phyloP scores from a whole-genome alignment of 2,797 vertebrate species.

The Onychomys leucogaster region DNA sequence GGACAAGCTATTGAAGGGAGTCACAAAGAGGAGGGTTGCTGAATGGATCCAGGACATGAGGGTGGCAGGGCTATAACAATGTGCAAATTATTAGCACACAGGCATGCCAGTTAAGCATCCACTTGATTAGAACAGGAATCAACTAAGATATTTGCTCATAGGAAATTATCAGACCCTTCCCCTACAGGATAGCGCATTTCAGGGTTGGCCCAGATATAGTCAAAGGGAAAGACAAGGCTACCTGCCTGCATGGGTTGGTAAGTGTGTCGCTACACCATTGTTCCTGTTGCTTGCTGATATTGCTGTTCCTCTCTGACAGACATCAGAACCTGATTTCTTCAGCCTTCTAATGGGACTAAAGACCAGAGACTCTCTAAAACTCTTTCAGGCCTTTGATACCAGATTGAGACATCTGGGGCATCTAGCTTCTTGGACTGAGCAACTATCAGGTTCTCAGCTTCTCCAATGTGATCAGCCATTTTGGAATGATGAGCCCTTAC shows the following conservation, averaged over 20 bases:
- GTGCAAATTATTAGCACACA: background rate
- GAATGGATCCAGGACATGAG: background rate
- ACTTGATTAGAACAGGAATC: background rate
- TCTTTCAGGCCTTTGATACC: background rate
- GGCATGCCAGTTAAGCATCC: background rate
- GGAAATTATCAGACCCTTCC: background rate
- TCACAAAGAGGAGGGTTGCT: background rate
- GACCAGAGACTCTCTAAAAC: no score
- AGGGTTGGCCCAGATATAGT: background rate
- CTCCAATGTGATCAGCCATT: background rate
- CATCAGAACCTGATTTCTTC: background rate
- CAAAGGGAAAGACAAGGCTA: background rate
- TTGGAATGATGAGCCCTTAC: background rate
- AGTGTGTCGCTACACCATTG: background rate
- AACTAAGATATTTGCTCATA: background rate
- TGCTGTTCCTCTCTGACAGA: background rate
- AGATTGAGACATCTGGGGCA: background rate
- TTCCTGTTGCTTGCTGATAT: background rate
- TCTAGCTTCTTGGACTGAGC: no score
- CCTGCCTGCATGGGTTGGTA: background rate
- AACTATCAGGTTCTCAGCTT: background rate
- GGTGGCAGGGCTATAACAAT: background rate
- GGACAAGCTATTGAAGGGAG: background rate
- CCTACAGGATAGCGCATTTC: background rate
- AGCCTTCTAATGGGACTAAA: background rate